Evolutionary conservation across 2,797 vertebrate species (phyloP), one percentile per base, ranked within the genome.

Genomic region (Artibeus lituratus): DNA sequence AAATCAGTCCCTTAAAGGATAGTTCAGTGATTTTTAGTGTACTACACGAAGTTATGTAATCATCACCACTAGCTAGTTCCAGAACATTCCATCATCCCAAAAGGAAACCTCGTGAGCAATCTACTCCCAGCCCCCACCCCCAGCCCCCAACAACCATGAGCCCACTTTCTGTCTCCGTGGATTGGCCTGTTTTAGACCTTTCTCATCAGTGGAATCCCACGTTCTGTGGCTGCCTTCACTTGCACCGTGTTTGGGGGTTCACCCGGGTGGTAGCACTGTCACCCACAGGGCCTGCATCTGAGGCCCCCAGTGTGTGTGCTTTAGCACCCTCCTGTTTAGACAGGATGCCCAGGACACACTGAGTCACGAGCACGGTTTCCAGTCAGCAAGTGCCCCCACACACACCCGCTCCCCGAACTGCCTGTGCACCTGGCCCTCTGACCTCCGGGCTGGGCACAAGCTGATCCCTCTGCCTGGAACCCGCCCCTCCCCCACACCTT

Each of bases 381-480:
- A 0, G 32, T 37, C 1, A 18, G 59, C 15, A 18, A n/a, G 32
- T n/a, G 15, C 47, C 29, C 44, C 18, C 15, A 49, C 19, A 16
- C 70, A 37, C 42, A 21, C 7, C 39, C 39, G 49, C 24, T 3
- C 51, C 53, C 22, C 11, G 55, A 11, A 0, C 10, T 22, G 19
- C 65, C 15, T 1, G 24, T 2, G 9, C 42, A 65, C 78, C 72
- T 53, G 42, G 73, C 19, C 47, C 5, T 47, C 69, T 53, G 3
- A 32, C 24, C 44, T 67, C 32, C 2, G 7, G 12, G 74, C 29
- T 2, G 22, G 0, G 39, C 37, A 3, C 0, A 0, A 2, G 9
- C 14, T 15, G 15, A 26, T 7, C 10, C 3, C 44, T 24, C 51
- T 3, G 32, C 14, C 42, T 11, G 3, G 42, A 51, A 14, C 39